Evolutionary conservation across 35 echinoderm and acorn worm species (phyloP).

Genomic region (Ophioderma brevispina): DNA sequence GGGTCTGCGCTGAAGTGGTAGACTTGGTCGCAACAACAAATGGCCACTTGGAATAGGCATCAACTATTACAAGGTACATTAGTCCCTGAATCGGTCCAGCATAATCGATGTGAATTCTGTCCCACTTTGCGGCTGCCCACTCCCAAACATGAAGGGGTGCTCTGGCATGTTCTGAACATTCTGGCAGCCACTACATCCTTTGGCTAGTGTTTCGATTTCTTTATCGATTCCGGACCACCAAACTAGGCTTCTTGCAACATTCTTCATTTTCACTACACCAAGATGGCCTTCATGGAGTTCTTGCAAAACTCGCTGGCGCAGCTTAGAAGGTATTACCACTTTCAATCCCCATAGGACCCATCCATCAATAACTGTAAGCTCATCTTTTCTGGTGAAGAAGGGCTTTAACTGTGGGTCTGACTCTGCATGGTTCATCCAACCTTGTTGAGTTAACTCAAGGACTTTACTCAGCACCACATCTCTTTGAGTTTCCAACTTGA

Average conservation of each 20-base stretch:
- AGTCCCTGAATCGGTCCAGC: slow-evolving; percentile 34
- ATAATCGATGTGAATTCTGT: slow-evolving; percentile 57
- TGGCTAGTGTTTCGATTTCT: slow-evolving; percentile 35
- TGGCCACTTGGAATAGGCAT: slow-evolving; percentile 63
- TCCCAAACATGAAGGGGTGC: slow-evolving; percentile 42
- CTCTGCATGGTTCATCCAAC: background rate
- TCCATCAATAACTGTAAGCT: slow-evolving; percentile 49
- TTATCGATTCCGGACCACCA: slow-evolving; percentile 45
- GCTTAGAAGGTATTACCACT: slow-evolving; percentile 49
- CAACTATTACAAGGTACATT: slow-evolving; percentile 58
- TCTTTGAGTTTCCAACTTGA: slow-evolving; percentile 8
- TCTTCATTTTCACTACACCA: slow-evolving; percentile 48
- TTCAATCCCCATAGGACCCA: slow-evolving; percentile 51
- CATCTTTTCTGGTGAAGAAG: slow-evolving; percentile 29
- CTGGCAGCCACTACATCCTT: slow-evolving; percentile 42
- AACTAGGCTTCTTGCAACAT: slow-evolving; percentile 12
- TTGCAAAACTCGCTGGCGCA: slow-evolving; percentile 23
- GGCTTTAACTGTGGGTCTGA: slow-evolving; percentile 41
- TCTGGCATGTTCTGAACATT: slow-evolving; percentile 8
- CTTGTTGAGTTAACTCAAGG: background rate
- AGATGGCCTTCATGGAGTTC: slow-evolving; percentile 59
- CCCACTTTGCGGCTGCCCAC: slow-evolving; percentile 24
- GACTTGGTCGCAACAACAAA: slow-evolving; percentile 43
- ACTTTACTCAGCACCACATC: slow-evolving; percentile 27
- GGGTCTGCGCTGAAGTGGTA: slow-evolving; percentile 12